phyloP scores from a whole-genome alignment of 2,888 invertebrate species.

The Xestia xanthographa region DNA sequence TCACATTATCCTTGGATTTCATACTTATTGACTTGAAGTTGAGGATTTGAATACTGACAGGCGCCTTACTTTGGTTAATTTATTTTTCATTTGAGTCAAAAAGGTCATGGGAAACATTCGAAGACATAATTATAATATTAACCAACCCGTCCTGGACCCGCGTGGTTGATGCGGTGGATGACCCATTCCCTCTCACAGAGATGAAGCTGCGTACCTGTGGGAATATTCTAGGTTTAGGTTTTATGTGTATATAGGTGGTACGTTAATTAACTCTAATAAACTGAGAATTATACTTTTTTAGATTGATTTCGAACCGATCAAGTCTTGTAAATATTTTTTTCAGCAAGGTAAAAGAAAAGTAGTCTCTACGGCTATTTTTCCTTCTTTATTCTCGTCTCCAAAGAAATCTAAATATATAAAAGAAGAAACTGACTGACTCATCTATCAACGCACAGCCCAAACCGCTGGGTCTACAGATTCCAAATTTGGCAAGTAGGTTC shows the following conservation, averaged over 20 bases:
- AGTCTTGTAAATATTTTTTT: background rate
- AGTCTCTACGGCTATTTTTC: background rate
- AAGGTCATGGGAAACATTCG: too few species aligned
- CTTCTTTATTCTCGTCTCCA: background rate
- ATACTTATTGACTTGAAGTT: background rate
- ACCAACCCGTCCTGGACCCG: background rate
- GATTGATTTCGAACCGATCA: background rate
- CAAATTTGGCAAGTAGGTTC: too few species aligned
- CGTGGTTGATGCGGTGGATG: background rate
- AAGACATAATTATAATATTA: background rate
- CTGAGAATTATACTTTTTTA: too few species aligned
- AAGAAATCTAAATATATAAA: too few species aligned
- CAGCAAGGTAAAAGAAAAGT: background rate
- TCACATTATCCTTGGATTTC: background rate
- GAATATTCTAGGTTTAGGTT: too few species aligned
- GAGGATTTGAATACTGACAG: background rate
- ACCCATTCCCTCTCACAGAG: background rate
- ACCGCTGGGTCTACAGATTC: too few species aligned
- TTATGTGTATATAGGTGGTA: too few species aligned
- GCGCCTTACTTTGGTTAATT: background rate
- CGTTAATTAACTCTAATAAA: background rate
- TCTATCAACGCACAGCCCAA: too few species aligned
- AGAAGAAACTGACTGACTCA: too few species aligned
- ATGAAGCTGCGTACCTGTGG: background rate
- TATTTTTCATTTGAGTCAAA: background rate